phyloP scores from a whole-genome alignment of 1,140 invertebrate genomes.

The Bombus soroeensis region DNA sequence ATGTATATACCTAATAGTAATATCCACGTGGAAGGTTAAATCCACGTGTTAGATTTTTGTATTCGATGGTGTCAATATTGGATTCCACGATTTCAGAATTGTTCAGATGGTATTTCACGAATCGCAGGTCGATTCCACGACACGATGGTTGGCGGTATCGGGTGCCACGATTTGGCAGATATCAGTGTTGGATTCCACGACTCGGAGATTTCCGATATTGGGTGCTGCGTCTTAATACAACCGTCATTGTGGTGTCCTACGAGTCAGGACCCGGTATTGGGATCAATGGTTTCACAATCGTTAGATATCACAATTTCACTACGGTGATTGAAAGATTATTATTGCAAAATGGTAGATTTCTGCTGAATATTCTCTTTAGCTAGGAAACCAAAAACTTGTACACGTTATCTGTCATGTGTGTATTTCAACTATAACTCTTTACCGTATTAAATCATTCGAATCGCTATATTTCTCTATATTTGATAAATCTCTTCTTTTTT shows the following conservation, averaged over 20 bases:
- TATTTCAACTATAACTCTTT: no score
- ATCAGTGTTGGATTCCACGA: conserved; percentile 10
- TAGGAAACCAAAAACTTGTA: no score
- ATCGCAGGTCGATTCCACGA: not conserved
- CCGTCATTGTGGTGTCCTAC: not conserved
- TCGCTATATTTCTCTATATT: no score
- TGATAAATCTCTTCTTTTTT: no score
- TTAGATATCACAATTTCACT: not conserved
- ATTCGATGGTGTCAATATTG: not conserved
- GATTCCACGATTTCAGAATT: conserved; percentile 10
- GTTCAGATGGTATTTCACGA: not conserved
- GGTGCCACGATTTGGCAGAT: not conserved
- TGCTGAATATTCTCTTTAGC: no score
- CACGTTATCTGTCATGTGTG: no score
- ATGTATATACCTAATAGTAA: not conserved
- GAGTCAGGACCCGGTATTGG: not conserved
- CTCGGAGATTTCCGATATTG: conserved; percentile 15
- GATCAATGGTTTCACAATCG: not conserved
- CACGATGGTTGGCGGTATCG: not conserved
- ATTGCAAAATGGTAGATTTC: no score
- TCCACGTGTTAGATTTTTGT: not conserved
- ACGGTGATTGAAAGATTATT: no score
- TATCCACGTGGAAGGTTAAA: not conserved
- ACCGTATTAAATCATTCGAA: no score
- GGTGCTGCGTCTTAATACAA: conserved; percentile 19